Base-by-base conservation (phyloP, 2,113 vertebrate genomes). In the Peromyscus leucopus region DNA sequence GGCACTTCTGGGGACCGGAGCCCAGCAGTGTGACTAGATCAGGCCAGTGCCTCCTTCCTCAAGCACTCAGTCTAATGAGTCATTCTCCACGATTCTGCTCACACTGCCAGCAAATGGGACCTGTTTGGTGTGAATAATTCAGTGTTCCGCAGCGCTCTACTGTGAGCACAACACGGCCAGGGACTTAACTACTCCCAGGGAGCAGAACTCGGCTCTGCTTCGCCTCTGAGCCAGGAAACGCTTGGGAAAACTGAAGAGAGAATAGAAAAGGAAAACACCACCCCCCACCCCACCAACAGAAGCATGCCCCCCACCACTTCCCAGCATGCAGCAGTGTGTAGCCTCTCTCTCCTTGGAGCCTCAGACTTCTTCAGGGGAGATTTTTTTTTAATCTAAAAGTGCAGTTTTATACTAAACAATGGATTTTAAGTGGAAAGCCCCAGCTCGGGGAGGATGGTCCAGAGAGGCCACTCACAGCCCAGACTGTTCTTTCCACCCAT, bases 61-160 rank as follows among this genome's bases (percentile, higher is more conserved):
- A 94, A 92, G 79, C 88, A 48, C 85, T 94, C 67, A 13, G 71
- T 89, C 93, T 94, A 97, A 96, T 75, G 95, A 95, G 85, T 92
- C 92, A 90, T 72, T 95, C 86, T 72, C 4, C 3, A 31, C 76
- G 85, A 90, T 96, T 90, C 95, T 17, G 0, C 76, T 86, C 63
- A 96, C 97, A 97, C 96, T 89, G 42, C 96, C 96, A 95, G 98
- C 93, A 94, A 76, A 91, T 4, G 74, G 88, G 72, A 93, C 80
- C 51, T 83, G 71, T 94, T 95, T 79, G 93, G 94, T 98, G 96
- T 98, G 98, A 98, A 98, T 98, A 97, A 98, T 98, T 98, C 97
- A 96, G 94, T 71, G 65, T 93, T 97, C 96, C 91, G 95, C 92
- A 92, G 95, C 10, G 17, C 80, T 93, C 96, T 75, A 17, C 92